Percentiles rank a stretch among this genome's conserved stretches.
Evolutionary conservation across 2,888 invertebrate genomes (phyloP).

Genomic region (Dascillus cervinus): DNA sequence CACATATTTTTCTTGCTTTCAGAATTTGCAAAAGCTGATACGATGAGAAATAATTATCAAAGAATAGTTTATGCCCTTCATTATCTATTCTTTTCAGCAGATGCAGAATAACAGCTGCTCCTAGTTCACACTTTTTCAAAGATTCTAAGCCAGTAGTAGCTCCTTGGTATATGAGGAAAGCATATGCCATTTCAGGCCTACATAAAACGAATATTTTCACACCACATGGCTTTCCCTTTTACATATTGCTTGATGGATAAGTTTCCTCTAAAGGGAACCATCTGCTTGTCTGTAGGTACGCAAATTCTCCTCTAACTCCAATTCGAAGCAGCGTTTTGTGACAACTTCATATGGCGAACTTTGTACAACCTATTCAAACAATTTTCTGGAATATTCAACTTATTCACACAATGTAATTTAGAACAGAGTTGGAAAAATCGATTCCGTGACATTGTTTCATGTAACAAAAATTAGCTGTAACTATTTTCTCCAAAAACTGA

Average conservation of each 20-base stretch:
- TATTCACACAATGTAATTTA: too few relatives aligned
- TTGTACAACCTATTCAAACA: too few relatives aligned
- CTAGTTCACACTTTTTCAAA: conserved; percentile 6
- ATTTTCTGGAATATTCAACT: too few relatives aligned
- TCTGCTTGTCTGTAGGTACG: conserved; percentile 7
- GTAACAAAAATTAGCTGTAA: too few relatives aligned
- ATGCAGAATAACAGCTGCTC: conserved; percentile 12
- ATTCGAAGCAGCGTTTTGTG: too few relatives aligned
- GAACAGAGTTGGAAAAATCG: too few relatives aligned
- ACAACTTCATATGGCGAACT: too few relatives aligned
- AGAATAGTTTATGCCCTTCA: conserved; percentile 10
- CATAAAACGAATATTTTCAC: conserved; percentile 20
- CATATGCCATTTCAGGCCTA: conserved; percentile 21
- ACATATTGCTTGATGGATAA: conserved; percentile 8
- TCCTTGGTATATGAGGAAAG: conserved; percentile 25
- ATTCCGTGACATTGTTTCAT: too few relatives aligned
- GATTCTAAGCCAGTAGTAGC: conserved; percentile 8
- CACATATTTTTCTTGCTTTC: conserved; percentile 8
- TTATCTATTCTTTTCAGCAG: conserved; percentile 9
- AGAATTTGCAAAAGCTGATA: conserved; percentile 9
- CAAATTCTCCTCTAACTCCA: too few relatives aligned
- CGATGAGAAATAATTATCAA: conserved; percentile 15
- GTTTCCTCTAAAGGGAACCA: conserved; percentile 6
- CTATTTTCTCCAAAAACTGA: too few relatives aligned
- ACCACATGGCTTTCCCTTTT: conserved; percentile 18